Evolutionary conservation across 1,140 invertebrate genomes (phyloP), one percentile per base, ranked within the genome.

Genomic region (Anastrepha obliqua): DNA sequence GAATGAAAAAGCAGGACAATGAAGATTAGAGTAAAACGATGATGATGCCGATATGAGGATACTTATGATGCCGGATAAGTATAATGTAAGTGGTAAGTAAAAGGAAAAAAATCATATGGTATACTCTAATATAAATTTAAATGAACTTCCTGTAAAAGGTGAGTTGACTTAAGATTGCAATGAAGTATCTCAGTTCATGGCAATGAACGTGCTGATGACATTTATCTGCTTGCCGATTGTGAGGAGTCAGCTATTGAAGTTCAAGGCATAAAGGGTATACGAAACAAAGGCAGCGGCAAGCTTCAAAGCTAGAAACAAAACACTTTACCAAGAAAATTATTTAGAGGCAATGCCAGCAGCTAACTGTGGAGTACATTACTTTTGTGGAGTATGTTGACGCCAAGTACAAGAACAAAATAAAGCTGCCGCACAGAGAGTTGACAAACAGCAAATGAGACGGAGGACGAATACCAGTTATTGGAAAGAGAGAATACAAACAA

Each of bases 141-240:
- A 67, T 67, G 60, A 39, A 9, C 74, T 81, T 81, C 7, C 51
- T 55, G 74, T 29, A 81, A 51, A 58, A 81, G 29, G 74, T 47
- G n/a, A 55, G 44, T 81, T 81, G 74, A 58, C 5, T 20, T 44
- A 51, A 51, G 44, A 81, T 81, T 81, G 74, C 20, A 81, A 81
- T 81, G 74, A 58, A 81, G 74, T 81, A 81, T 29, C 47, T 47
- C n/a, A 9, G 74, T n/a, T 81, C 74, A 51, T 55, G 74, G 74
- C 74, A 81, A 81, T 81, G 74, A 51, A 44, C 74, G 74, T 81
- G 55, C 47, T n/a, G n/a, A 3, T 29, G 47, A 81, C 51, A 47
- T 81, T 81, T 81, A 81, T 81, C n/a, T 55, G 74, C 74, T 55
- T 81, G 74, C 47, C 47, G 47, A 51, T 55, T 81, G 74, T 58